A percentile compares a stretch with the other conserved stretches of the same genome.
These are phyloP conservation scores for Catagonus wagneri DNA, from an alignment of 2,113 vertebrate genomes.

Conservation along the genomic window DNA sequence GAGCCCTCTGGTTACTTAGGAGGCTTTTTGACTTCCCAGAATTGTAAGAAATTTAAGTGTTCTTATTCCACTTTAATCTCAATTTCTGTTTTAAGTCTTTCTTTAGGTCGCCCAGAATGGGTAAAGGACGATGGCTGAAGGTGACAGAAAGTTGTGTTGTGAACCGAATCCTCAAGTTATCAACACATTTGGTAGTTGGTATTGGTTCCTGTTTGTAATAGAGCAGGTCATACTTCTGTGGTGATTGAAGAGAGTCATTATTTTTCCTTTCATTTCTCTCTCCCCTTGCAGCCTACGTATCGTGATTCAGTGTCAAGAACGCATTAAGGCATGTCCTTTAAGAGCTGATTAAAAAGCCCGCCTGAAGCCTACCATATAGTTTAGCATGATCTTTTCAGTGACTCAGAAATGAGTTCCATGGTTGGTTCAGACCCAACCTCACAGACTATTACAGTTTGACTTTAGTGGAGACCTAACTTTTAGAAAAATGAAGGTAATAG, in stretches of 20 bases:
- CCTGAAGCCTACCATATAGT: not conserved
- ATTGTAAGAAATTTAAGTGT: not conserved
- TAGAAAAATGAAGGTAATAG: not conserved
- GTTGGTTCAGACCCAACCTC: conserved; percentile 41
- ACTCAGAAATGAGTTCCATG: conserved; percentile 11
- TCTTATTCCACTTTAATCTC: not conserved
- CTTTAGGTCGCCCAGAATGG: not conserved
- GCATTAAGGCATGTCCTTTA: not conserved
- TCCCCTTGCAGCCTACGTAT: not conserved
- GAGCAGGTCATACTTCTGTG: not conserved
- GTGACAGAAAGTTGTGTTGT: not conserved
- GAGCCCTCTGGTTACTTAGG: not conserved
- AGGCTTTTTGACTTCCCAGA: not conserved
- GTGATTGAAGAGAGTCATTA: not conserved
- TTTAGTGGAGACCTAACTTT: not conserved
- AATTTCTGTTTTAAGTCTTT: not conserved
- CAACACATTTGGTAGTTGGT: not conserved
- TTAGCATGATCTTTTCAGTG: not conserved
- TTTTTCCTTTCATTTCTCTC: conserved; percentile 12
- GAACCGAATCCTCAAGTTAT: conserved; percentile 26
- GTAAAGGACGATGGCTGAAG: not conserved
- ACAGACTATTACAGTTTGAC: not conserved
- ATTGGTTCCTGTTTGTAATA: not conserved
- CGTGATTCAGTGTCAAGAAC: not conserved
- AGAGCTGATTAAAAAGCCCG: not conserved